Evolutionary conservation across 2,888 invertebrate genomes (phyloP), one percentile per base, ranked within the genome.

Genomic region (Hypomecis atomaria): DNA sequence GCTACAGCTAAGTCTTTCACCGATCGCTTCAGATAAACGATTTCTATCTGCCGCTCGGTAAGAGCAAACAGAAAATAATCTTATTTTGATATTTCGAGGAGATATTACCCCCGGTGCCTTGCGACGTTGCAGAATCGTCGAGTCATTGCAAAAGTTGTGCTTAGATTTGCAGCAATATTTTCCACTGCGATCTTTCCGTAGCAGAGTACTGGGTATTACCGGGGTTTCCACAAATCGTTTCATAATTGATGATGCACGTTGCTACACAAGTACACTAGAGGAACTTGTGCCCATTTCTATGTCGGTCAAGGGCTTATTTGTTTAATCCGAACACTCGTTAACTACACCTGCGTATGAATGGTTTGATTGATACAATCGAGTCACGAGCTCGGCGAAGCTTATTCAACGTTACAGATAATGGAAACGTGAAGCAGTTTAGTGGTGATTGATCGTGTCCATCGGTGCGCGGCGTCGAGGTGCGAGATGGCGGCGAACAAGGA

Each of bases 61-160:
- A 71, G 70, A 81, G 76, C 77, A 81, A 78, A 83, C 77, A 83
- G 78, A 82, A 83, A 83, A 83, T 82, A 83, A 85, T 82, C 75
- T 80, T 84, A 82, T 84, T 86, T 85, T 83, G 82, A 86, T 85
- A 84, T 85, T 86, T 85, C 78, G 78, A 78, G 75, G 78, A 82
- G 81, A 84, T 83, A 83, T 77, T 76, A 70, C 71, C 59, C 75
- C 78, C 75, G 78, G 79, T 79, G 78, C 71, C 75, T 78, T 75
- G 83, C 79, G 74, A 75, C 73, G 76, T 81, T 79, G 81, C 75
- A 73, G 78, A 83, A 84, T 79, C 77, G 85, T 79, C 74, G 83
- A 86, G 77, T 88, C 85, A 85, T 85, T 82, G 85, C 81, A 81
- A 84, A 87, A 86, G 81, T 87, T 86, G 79, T 76, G 83, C 84